phyloP scores from a whole-genome alignment of 2,113 vertebrate genomes.

The Pachyramphus minor region DNA sequence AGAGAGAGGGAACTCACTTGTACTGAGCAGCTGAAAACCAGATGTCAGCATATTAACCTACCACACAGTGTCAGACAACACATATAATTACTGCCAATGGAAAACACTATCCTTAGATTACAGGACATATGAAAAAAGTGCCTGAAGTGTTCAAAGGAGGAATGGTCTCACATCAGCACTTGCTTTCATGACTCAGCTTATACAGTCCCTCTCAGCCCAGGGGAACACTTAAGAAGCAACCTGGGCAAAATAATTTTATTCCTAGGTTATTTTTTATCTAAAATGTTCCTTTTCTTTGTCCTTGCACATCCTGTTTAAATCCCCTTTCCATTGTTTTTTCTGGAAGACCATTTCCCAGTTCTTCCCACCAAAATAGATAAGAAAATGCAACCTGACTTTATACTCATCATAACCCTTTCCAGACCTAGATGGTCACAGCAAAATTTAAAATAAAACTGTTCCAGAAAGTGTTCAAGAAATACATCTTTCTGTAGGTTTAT shows the following conservation, averaged over 20 bases:
- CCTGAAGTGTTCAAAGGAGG: background rate
- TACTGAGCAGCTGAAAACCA: background rate
- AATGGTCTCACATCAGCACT: background rate
- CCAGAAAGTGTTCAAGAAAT: no score
- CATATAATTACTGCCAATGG: background rate
- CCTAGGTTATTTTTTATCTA: background rate
- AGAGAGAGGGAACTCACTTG: background rate
- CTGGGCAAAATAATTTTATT: background rate
- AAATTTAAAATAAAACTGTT: background rate
- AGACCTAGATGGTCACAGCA: background rate
- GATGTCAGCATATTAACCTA: background rate
- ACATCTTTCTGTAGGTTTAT: background rate
- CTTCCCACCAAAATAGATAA: background rate
- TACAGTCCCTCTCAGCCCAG: background rate
- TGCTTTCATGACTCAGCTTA: background rate
- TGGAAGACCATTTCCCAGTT: background rate
- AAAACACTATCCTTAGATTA: background rate
- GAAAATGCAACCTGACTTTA: background rate
- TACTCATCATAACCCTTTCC: background rate
- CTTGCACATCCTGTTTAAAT: background rate
- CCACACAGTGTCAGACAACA: background rate
- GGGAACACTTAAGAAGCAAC: background rate
- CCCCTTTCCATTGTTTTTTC: background rate
- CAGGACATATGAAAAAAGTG: background rate
- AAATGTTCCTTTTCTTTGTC: background rate